These are phyloP conservation scores for Parthenolecanium corni DNA, from an alignment of 2,888 invertebrate species.

Conservation along the genomic window DNA sequence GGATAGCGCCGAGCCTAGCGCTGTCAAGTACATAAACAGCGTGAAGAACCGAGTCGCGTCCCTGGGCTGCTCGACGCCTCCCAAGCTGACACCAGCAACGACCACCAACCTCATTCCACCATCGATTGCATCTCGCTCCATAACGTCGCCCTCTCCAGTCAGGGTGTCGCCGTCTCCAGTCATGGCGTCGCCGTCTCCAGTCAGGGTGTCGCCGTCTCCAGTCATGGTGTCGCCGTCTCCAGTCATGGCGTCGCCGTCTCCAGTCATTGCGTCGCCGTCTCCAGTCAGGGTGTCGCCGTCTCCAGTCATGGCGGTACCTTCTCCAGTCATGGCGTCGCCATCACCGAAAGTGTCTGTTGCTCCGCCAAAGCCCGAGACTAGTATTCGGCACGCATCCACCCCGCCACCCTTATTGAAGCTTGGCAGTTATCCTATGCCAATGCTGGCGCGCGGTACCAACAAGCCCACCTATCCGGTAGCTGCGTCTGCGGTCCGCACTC, in stretches of 20 bases:
- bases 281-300: background rate
- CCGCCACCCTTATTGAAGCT: conserved; percentile 16
- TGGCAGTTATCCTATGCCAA: background rate
- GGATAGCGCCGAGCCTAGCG: conserved; percentile 59
- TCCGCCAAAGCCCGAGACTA: background rate
- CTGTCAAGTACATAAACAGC: conserved; percentile 65
- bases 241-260: background rate
- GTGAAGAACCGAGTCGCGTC: conserved; percentile 66
- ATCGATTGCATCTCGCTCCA: background rate
- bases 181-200: too few relatives aligned
- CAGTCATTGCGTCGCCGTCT: too few relatives aligned
- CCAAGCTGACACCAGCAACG: conserved; percentile 34
- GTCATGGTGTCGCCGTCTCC: too few relatives aligned
- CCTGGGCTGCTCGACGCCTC: conserved; percentile 46
- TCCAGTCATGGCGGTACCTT: background rate
- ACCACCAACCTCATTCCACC: background rate
- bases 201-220: too few relatives aligned
- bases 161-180: too few relatives aligned
- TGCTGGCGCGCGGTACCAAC: background rate
- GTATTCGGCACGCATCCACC: background rate
- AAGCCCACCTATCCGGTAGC: too few relatives aligned
- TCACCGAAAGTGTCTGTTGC: background rate
- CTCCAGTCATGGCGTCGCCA: background rate
- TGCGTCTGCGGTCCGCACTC: too few relatives aligned
- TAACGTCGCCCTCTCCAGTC: background rate